Percentiles rank a stretch among this genome's conserved stretches.
These are phyloP conservation scores for Ditylenchus dipsaci DNA, from an alignment of 1,140 invertebrate species.

Conservation along the genomic window DNA sequence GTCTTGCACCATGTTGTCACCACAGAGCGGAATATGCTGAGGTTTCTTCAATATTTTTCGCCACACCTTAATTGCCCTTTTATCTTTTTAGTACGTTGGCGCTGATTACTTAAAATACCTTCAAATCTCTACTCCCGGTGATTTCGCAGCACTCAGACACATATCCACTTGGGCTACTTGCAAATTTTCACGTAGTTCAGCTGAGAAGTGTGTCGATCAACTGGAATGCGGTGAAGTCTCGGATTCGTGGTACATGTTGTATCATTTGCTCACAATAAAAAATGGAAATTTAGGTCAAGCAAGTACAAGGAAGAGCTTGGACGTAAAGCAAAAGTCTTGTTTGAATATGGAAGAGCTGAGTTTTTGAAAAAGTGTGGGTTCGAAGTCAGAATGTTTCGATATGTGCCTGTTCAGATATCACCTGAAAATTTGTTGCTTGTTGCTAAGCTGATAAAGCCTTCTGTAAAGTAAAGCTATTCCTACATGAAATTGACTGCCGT, in stretches of 20 bases:
- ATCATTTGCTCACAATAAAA: not conserved
- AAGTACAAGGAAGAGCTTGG: constrained; percentile 28
- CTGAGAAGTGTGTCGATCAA: not conserved
- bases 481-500: too few relatives aligned
- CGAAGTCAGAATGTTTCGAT: constrained; percentile 26
- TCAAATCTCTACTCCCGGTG: constrained; percentile 6
- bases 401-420: constrained; percentile 23
- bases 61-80: not conserved
- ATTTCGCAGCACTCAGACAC: constrained; percentile 40
- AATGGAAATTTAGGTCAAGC: not conserved
- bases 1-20: constrained; percentile 44
- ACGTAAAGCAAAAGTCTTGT: constrained; percentile 32
- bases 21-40: constrained; percentile 33
- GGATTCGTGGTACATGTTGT: not conserved
- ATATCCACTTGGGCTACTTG: constrained; percentile 42
- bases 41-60: constrained; percentile 13
- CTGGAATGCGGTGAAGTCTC: not conserved
- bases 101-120: constrained; percentile 5
- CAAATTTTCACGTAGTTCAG: constrained; percentile 19
- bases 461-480: too few relatives aligned
- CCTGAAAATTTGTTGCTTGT: constrained; percentile 41
- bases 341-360: constrained; percentile 31
- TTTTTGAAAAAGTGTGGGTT: constrained; percentile 25
- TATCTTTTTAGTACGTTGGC: constrained; percentile 16
- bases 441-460: constrained; percentile 17